A percentile compares a stretch with the other conserved stretches of the same genome.
phyloP scores from a whole-genome alignment of 2,113 vertebrate genomes.

The Hylia prasina region DNA sequence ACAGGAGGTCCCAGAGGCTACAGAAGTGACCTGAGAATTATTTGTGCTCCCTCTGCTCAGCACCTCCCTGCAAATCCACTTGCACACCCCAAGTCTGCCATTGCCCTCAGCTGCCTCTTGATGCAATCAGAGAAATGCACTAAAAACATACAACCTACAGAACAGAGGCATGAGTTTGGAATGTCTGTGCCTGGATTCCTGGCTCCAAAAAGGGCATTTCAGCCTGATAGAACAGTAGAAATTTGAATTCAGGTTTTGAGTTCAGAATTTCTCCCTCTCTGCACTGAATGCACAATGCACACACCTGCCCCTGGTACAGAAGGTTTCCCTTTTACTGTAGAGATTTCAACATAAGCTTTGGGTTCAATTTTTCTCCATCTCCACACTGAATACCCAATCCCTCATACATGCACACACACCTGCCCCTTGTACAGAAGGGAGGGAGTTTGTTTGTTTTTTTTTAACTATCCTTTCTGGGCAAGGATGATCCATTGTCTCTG shows the following conservation, averaged over 20 bases:
- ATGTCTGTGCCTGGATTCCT: neutral
- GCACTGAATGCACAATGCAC: neutral
- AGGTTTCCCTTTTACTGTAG: neutral
- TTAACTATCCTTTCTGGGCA: neutral
- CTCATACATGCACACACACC: neutral
- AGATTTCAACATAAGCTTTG: neutral
- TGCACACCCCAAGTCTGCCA: neutral
- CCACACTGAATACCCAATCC: neutral
- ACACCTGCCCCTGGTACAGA: neutral
- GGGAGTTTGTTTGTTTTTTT: neutral
- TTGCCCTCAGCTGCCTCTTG: neutral
- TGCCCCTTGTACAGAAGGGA: neutral
- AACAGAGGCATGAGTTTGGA: neutral
- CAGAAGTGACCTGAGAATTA: neutral
- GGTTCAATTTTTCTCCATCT: neutral
- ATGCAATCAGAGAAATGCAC: neutral
- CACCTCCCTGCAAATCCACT: neutral
- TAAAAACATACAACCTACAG: neutral
- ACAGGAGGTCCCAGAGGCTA: neutral
- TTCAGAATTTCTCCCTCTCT: neutral
- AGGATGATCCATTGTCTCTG: constrained; percentile 35
- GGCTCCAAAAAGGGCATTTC: neutral
- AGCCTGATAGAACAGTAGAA: neutral
- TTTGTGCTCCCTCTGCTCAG: neutral
- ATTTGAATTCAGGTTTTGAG: neutral